Evolutionary conservation across 2,888 invertebrate genomes (phyloP).

Genomic region (Trachelus tabidus): DNA sequence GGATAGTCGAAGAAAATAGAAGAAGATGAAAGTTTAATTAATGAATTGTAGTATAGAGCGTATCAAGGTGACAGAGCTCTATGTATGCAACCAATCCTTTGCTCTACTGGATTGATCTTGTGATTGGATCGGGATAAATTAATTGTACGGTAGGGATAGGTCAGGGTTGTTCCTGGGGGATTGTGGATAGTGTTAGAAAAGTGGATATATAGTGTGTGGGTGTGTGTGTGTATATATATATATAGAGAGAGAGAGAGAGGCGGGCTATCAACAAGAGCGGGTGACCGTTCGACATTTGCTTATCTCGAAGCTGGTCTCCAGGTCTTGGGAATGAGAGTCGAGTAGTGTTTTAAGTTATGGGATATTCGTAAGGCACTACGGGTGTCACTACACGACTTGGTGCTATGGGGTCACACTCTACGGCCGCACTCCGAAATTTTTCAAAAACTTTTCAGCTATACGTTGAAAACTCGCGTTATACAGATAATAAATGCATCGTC

Average conservation of each 20-base stretch:
- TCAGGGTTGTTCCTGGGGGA: neutral
- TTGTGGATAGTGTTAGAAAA: no score
- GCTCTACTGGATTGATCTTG: conserved; percentile 14
- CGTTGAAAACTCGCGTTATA: neutral
- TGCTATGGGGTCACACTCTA: conserved; percentile 36
- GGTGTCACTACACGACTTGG: conserved; percentile 41
- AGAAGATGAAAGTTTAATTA: no score
- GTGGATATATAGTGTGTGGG: neutral
- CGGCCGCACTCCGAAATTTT: conserved; percentile 42
- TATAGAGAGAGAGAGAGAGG: conserved; percentile 13
- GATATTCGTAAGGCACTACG: conserved; percentile 30
- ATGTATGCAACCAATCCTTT: conserved; percentile 20
- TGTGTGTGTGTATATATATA: no score
- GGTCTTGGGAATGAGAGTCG: conserved; percentile 17
- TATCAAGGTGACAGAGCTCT: conserved; percentile 1
- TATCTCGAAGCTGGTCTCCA: conserved; percentile 16
- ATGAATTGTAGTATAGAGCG: no score
- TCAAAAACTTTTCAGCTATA: neutral
- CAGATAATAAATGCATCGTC: neutral
- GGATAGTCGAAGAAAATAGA: conserved; percentile 6
- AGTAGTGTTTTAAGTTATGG: conserved; percentile 12
- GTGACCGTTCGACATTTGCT: conserved; percentile 11
- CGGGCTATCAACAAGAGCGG: conserved; percentile 17
- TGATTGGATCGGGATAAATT: neutral
- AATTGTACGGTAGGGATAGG: conserved; percentile 9